Evolutionary conservation across 1,140 invertebrate genomes (phyloP).

Genomic region (honey bee (Apis mellifera)): DNA sequence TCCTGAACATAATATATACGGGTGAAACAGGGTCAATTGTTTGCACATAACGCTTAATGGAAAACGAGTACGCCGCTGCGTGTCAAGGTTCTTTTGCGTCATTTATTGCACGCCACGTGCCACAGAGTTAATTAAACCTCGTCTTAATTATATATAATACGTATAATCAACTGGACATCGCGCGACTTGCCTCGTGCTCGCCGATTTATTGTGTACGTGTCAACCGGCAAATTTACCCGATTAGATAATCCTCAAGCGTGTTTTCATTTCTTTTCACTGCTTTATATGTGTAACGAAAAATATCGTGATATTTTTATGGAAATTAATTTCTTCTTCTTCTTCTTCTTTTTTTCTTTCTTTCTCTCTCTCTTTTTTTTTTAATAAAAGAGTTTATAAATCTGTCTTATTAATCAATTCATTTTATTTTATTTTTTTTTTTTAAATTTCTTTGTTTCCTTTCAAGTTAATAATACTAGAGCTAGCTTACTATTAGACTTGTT

Average conservation of each 20-base stretch:
- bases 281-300: too few species aligned
- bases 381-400: too few species aligned
- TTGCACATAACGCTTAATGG: conserved; percentile 60
- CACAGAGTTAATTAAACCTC: conserved; percentile 40
- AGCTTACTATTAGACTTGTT: too few species aligned
- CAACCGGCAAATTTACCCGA: conserved; percentile 3
- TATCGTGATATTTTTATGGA: too few species aligned
- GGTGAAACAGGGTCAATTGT: conserved; percentile 60
- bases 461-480: too few species aligned
- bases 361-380: too few species aligned
- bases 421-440: too few species aligned
- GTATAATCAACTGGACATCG: background rate
- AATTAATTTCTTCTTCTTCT: background rate
- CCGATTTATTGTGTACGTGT: conserved; percentile 7
- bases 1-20: conserved; percentile 54
- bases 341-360: too few species aligned
- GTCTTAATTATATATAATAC: conserved; percentile 24
- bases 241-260: background rate
- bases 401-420: too few species aligned
- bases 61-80: conserved; percentile 57
- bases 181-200: too few species aligned
- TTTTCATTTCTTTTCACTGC: too few species aligned
- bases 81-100: conserved; percentile 56
- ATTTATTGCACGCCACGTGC: conserved; percentile 34
- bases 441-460: too few species aligned